These are phyloP conservation scores for Aelia acuminata DNA, from an alignment of 2,888 invertebrate species.

Conservation along the genomic window DNA sequence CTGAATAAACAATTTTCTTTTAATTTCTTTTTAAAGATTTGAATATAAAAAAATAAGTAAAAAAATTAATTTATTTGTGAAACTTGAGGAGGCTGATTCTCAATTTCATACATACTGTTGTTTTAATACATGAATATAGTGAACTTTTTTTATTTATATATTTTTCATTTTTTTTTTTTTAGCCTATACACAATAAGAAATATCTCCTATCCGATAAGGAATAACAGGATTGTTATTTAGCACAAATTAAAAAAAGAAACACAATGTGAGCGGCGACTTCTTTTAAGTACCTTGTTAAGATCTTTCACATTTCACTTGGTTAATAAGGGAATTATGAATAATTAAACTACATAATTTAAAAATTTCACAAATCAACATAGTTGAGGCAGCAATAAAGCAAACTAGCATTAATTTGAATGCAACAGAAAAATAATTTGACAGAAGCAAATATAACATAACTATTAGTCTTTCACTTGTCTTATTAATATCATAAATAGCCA, in stretches of 20 bases:
- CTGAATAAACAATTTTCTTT: conserved; percentile 25
- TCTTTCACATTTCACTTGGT: conserved; percentile 40
- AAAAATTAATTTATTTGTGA: conserved; percentile 33
- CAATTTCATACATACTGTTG: conserved; percentile 12
- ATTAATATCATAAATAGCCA: conserved; percentile 43
- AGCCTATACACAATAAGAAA: conserved; percentile 30
- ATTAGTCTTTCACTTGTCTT: conserved; percentile 41
- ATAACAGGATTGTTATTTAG: conserved; percentile 42
- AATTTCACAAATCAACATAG: conserved; percentile 13
- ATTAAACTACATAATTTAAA: background rate
- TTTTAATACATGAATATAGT: conserved; percentile 1
- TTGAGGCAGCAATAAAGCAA: conserved; percentile 31
- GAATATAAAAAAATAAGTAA: conserved; percentile 41
- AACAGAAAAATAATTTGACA: conserved; percentile 40
- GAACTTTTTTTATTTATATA: background rate
- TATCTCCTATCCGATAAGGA: conserved; percentile 36
- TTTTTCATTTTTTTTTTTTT: conserved; percentile 18
- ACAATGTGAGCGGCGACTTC: conserved; percentile 36
- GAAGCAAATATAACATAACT: conserved; percentile 51
- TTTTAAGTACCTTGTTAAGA: conserved; percentile 48
- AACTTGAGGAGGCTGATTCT: conserved; percentile 36
- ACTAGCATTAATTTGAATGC: conserved; percentile 17
- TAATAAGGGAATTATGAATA: conserved; percentile 17
- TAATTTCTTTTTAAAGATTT: background rate
- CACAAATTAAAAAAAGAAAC: conserved; percentile 42